Evolutionary conservation across 2,113 vertebrate species (phyloP).

Genomic region (Raphicerus campestris): DNA sequence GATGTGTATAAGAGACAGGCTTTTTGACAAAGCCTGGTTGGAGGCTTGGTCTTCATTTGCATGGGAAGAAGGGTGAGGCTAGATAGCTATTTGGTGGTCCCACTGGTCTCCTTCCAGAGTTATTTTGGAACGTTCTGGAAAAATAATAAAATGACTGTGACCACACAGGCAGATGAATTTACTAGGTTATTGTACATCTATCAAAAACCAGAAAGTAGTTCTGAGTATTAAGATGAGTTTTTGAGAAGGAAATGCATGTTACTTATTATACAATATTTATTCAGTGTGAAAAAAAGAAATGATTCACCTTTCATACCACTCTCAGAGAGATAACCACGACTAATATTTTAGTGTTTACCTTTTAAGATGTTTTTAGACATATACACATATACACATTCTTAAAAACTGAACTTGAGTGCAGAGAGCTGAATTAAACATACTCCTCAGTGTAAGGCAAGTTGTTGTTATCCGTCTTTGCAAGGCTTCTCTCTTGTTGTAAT

Average conservation of each 20-base stretch:
- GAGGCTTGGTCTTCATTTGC: slow-evolving; percentile 53
- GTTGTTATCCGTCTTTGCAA: neutral
- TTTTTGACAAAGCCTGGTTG: slow-evolving; percentile 7
- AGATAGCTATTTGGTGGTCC: slow-evolving; percentile 64
- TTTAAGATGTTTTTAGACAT: neutral
- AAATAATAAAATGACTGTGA: slow-evolving; percentile 71
- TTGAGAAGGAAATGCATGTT: slow-evolving; percentile 19
- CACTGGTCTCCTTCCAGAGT: slow-evolving; percentile 59
- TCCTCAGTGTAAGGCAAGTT: slow-evolving; percentile 21
- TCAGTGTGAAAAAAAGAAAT: neutral
- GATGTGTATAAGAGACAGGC: too few relatives aligned
- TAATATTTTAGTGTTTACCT: neutral
- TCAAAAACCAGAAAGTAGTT: slow-evolving; percentile 38
- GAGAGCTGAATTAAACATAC: slow-evolving; percentile 14
- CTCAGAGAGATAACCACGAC: neutral
- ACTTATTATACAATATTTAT: slow-evolving; percentile 5
- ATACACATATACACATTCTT: neutral
- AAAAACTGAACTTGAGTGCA: neutral
- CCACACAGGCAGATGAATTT: slow-evolving; percentile 67
- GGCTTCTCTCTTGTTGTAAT: neutral
- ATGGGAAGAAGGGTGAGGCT: slow-evolving; percentile 59
- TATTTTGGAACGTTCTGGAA: slow-evolving; percentile 71
- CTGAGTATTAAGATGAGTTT: slow-evolving; percentile 36
- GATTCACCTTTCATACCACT: slow-evolving; percentile 18
- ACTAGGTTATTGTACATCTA: slow-evolving; percentile 47